These are phyloP conservation scores for Neodiprion pinetum DNA, from an alignment of 1,140 invertebrate species.

Conservation along the genomic window DNA sequence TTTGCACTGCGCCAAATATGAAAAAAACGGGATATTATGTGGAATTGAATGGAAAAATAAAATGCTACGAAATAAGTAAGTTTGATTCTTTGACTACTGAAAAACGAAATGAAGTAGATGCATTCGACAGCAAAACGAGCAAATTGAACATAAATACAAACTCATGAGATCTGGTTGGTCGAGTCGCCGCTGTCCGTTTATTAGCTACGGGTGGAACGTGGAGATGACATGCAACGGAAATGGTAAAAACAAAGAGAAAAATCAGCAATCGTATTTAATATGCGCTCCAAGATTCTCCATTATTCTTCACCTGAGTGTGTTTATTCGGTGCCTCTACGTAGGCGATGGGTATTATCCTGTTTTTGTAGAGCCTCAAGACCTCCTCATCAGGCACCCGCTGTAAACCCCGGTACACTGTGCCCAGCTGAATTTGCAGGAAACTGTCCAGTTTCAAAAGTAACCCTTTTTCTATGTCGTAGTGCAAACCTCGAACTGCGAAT, in stretches of 20 bases:
- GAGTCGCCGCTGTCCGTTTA: not conserved
- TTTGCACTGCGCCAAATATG: no score
- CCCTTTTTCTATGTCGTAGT: constrained; percentile 96
- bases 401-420: constrained; percentile 90
- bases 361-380: constrained; percentile 86
- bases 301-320: constrained; percentile 58
- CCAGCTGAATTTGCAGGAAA: constrained; percentile 95
- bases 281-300: not conserved
- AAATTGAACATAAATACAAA: not conserved
- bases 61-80: no score
- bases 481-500: constrained; percentile 92
- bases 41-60: no score
- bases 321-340: constrained; percentile 74
- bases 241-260: not conserved
- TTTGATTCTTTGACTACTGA: no score
- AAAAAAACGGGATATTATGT: no score
- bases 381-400: constrained; percentile 84
- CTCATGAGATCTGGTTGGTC: not conserved
- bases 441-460: constrained; percentile 95
- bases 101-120: no score
- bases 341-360: constrained; percentile 82
- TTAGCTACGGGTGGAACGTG: not conserved
- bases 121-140: no score
- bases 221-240: not conserved
- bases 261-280: no score